phyloP scores from a whole-genome alignment of 2,113 vertebrate genomes.

The Petrocephalus microphthalmus region DNA sequence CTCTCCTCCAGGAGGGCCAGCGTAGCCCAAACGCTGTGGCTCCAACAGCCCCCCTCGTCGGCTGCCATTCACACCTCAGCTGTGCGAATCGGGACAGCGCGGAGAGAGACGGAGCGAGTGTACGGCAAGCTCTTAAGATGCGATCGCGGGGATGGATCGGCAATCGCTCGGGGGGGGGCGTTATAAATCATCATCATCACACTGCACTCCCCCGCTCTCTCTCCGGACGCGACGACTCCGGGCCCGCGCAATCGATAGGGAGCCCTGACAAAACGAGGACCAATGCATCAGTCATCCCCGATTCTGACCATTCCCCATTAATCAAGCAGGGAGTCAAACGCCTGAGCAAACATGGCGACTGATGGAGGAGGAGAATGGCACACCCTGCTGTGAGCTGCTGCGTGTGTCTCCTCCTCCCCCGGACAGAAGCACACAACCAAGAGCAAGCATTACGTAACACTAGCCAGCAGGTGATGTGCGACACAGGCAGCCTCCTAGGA shows the following conservation, averaged over 20 bases:
- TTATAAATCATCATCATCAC: slow-evolving; percentile 11
- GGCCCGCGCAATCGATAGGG: slow-evolving; percentile 36
- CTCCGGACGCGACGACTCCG: slow-evolving; percentile 4
- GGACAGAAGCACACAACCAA: not conserved
- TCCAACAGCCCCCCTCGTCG: not conserved
- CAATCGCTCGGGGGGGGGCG: not conserved
- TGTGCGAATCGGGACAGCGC: not conserved
- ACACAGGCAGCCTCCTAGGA: not conserved
- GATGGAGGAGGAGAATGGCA: not conserved
- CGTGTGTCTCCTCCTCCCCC: not conserved
- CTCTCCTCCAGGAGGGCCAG: slow-evolving; percentile 12
- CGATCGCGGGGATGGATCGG: not conserved
- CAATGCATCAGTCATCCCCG: slow-evolving; percentile 27
- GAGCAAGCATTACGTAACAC: not conserved
- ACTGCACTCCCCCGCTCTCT: not conserved
- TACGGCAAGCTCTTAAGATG: not conserved
- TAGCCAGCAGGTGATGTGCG: not conserved
- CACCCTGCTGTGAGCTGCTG: not conserved
- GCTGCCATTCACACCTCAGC: slow-evolving; percentile 13
- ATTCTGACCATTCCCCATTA: slow-evolving; percentile 30
- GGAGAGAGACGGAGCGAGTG: not conserved
- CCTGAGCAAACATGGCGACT: not conserved
- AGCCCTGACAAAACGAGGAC: slow-evolving; percentile 6
- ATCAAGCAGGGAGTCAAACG: slow-evolving; percentile 33
- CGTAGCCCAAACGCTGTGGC: slow-evolving; percentile 3